Conservation (phyloP, 2,797 vertebrate species). For the Xerus rutilus region DNA sequence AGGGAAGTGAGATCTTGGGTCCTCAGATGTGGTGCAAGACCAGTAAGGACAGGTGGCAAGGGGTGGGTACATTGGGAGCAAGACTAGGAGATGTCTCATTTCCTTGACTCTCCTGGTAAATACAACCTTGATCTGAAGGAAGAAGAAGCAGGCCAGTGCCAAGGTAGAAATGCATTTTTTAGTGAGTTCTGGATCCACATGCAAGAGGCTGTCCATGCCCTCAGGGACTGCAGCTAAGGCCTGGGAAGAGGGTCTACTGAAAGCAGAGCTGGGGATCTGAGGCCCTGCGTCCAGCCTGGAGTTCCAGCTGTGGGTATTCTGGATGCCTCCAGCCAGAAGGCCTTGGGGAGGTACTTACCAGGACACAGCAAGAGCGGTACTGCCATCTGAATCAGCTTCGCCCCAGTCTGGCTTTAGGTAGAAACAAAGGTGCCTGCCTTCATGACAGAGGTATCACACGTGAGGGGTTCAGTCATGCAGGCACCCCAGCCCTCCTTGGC, state of each 20-base stretch:
- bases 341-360: neutral
- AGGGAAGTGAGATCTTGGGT: neutral
- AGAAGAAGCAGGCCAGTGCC: neutral
- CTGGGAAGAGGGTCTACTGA: neutral
- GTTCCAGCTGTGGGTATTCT: neutral
- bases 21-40: neutral
- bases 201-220: neutral
- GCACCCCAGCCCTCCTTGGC: neutral
- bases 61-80: no score
- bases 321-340: neutral
- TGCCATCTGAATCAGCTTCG: neutral
- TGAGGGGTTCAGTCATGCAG: neutral
- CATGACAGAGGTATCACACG: neutral
- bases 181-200: neutral
- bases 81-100: neutral
- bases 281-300: neutral
- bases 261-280: neutral
- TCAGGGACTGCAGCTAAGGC: neutral
- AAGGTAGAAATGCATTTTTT: neutral
- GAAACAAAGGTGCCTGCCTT: neutral
- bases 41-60: neutral
- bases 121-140: neutral
- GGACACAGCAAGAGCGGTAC: neutral
- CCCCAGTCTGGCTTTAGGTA: neutral
- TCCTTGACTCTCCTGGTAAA: neutral